Percentiles rank a stretch among this genome's conserved stretches.
These are phyloP conservation scores for Steinernema khuongi DNA, from an alignment of 1,140 invertebrate genomes.

Conservation along the genomic window DNA sequence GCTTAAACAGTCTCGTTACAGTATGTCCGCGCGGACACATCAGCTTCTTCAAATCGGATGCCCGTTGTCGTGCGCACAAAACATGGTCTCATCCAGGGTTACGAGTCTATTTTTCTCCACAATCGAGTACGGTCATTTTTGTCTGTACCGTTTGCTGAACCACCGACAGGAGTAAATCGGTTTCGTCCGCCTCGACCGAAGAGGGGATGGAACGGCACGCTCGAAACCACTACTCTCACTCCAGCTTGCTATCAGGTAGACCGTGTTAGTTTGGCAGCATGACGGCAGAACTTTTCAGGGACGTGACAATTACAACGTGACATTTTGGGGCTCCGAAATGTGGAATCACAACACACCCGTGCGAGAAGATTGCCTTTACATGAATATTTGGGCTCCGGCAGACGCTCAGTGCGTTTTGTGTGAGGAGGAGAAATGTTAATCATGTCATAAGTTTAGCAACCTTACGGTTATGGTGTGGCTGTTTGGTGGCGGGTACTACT, in stretches of 20 bases:
- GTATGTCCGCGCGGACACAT: not conserved
- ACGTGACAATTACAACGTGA: slow-evolving; percentile 52
- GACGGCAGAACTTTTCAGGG: slow-evolving; percentile 35
- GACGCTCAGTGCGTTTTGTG: slow-evolving; percentile 35
- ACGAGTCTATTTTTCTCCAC: slow-evolving; percentile 54
- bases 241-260: slow-evolving; percentile 48
- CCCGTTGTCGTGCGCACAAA: slow-evolving; percentile 15
- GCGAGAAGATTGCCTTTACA: slow-evolving; percentile 56
- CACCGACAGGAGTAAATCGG: slow-evolving; percentile 47
- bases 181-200: slow-evolving; percentile 50
- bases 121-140: slow-evolving; percentile 54
- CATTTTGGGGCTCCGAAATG: slow-evolving; percentile 59
- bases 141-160: slow-evolving; percentile 55
- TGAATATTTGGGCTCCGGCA: slow-evolving; percentile 57
- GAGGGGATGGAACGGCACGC: slow-evolving; percentile 51
- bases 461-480: slow-evolving; percentile 58
- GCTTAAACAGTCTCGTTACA: not conserved
- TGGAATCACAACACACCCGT: slow-evolving; percentile 59
- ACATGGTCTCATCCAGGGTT: slow-evolving; percentile 41
- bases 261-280: not conserved
- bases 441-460: slow-evolving; percentile 41
- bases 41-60: not conserved
- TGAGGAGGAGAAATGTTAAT: not conserved
- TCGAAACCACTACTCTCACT: slow-evolving; percentile 45
- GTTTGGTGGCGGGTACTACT: slow-evolving; percentile 57